Evolutionary conservation across 2,797 vertebrate genomes (phyloP).

Genomic region (Muraenolepis orangiensis): DNA sequence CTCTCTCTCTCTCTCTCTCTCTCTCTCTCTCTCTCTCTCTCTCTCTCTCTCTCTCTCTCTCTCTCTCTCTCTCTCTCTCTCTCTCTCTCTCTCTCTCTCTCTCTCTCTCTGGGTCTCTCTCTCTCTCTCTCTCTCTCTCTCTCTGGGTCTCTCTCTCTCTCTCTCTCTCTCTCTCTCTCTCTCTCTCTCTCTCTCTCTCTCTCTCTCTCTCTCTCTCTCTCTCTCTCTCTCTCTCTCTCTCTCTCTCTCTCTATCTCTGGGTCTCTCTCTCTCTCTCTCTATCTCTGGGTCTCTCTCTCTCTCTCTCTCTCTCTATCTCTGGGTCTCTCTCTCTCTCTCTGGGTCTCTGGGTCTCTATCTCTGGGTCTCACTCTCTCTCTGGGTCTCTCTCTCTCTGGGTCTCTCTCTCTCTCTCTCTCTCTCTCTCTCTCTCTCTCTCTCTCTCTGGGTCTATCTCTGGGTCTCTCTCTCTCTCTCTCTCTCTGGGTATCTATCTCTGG

Average conservation of each 20-base stretch:
- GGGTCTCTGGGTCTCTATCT: too few relatives aligned
- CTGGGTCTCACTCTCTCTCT: constrained; percentile 14
- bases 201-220: constrained; percentile 22
- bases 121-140: too few relatives aligned
- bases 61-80: constrained; percentile 17
- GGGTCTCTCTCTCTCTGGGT: constrained; percentile 15
- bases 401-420: neutral
- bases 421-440: neutral
- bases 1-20: constrained; percentile 14
- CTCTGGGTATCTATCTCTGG: neutral
- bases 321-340: too few relatives aligned
- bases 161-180: constrained; percentile 17
- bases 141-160: too few relatives aligned
- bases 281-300: constrained; percentile 18
- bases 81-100: constrained; percentile 17
- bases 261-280: constrained; percentile 13
- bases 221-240: constrained; percentile 14
- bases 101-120: constrained; percentile 22
- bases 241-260: constrained; percentile 22
- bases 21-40: constrained; percentile 21
- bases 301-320: too few relatives aligned
- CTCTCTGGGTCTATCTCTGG: too few relatives aligned
- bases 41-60: constrained; percentile 15
- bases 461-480: neutral
- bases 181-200: constrained; percentile 17